Evolutionary conservation across 2,797 vertebrate species (phyloP).

Genomic region (Sciaenops ocellatus): DNA sequence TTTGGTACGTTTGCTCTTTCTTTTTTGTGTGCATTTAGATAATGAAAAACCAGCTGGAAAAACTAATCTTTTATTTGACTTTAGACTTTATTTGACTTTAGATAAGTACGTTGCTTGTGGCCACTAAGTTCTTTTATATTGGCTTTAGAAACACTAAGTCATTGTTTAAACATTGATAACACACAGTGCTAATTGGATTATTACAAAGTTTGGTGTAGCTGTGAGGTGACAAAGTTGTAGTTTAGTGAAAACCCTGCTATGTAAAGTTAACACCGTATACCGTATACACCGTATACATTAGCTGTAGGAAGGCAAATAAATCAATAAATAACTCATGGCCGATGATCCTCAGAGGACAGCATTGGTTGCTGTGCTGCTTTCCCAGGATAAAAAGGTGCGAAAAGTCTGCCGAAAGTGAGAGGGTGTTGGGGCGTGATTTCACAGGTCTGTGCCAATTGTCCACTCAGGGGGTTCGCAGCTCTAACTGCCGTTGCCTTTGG

Average conservation of each 20-base stretch:
- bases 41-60: slow-evolving; percentile 6
- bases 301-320: background rate
- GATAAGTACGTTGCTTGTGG: slow-evolving; percentile 17
- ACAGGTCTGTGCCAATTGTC: slow-evolving; percentile 64
- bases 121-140: slow-evolving; percentile 12
- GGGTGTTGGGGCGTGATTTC: slow-evolving; percentile 54
- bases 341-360: background rate
- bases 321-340: slow-evolving; percentile 5
- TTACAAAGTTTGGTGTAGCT: background rate
- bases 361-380: slow-evolving; percentile 23
- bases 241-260: rapidly evolving
- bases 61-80: slow-evolving; percentile 8
- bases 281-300: background rate
- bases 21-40: background rate
- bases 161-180: slow-evolving; percentile 24
- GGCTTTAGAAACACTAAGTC: slow-evolving; percentile 23
- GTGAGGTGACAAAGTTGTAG: background rate
- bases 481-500: slow-evolving; percentile 28
- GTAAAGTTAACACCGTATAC: background rate
- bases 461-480: slow-evolving; percentile 38
- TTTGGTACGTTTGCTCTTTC: background rate
- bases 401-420: slow-evolving; percentile 58
- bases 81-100: slow-evolving; percentile 16
- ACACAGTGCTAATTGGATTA: slow-evolving; percentile 17
- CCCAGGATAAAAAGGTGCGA: slow-evolving; percentile 42